Evolutionary conservation across 1,140 invertebrate genomes (phyloP).

Genomic region (Scaptomyza hsui): DNA sequence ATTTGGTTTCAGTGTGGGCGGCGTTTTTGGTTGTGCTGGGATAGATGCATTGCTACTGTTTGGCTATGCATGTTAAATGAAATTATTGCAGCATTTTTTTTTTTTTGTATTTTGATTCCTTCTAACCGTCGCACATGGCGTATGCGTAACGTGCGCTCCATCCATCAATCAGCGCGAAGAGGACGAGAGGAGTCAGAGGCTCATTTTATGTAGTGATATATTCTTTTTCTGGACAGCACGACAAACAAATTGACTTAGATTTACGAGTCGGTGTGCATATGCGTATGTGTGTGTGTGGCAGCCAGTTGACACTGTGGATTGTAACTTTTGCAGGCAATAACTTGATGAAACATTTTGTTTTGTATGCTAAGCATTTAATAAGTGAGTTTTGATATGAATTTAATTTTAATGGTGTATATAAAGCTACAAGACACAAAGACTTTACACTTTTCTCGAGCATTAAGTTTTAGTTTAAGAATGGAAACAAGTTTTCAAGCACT

Average conservation of each 20-base stretch:
- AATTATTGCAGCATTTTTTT: constrained; percentile 69
- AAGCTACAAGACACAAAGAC: background rate
- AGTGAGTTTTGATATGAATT: too few species aligned
- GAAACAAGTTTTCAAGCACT: background rate
- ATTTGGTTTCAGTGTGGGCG: constrained; percentile 29
- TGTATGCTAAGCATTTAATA: too few species aligned
- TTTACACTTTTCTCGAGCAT: too few species aligned
- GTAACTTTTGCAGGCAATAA: background rate
- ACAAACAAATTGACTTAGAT: constrained; percentile 61
- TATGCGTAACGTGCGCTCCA: constrained; percentile 63
- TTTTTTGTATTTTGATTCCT: background rate
- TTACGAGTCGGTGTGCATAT: constrained; percentile 37
- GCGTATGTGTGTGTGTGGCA: constrained; percentile 31
- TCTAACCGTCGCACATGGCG: constrained; percentile 50
- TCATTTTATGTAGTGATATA: constrained; percentile 53
- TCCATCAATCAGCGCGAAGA: constrained; percentile 68
- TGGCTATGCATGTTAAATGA: constrained; percentile 74
- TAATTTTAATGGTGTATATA: background rate
- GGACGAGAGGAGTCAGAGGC: constrained; percentile 31
- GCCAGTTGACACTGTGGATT: constrained; percentile 28
- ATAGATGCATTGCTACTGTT: constrained; percentile 44
- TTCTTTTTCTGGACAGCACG: constrained; percentile 35
- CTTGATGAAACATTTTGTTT: constrained; percentile 4
- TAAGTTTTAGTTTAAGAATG: background rate
- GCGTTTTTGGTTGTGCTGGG: background rate